These are phyloP conservation scores for Asbolus verrucosus DNA, from an alignment of 1,140 invertebrate species.

Conservation along the genomic window DNA sequence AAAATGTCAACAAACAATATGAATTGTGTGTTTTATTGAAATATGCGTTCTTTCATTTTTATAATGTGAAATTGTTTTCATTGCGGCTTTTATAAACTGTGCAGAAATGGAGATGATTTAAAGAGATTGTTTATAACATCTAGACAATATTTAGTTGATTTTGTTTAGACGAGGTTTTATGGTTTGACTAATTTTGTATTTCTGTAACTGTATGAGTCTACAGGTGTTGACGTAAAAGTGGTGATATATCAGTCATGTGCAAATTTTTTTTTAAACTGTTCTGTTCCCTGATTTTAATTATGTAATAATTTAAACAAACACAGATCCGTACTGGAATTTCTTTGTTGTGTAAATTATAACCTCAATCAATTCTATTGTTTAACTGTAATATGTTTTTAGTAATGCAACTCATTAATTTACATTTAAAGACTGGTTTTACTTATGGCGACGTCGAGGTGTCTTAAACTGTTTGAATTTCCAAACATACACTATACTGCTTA, in stretches of 20 bases:
- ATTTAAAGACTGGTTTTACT: conserved; percentile 23
- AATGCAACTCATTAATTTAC: conserved; percentile 26
- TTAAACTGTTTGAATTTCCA: conserved; percentile 30
- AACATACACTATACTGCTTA: conserved; percentile 14
- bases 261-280: too few relatives aligned
- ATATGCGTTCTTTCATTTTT: too few relatives aligned
- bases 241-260: conserved; percentile 4
- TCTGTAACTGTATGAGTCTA: background rate
- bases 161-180: conserved; percentile 21
- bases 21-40: too few relatives aligned
- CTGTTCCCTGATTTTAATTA: too few relatives aligned
- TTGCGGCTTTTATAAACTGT: background rate
- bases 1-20: too few relatives aligned
- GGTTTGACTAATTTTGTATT: conserved; percentile 12
- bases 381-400: conserved; percentile 28
- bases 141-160: conserved; percentile 10
- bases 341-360: background rate
- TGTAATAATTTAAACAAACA: too few relatives aligned
- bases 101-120: conserved; percentile 8
- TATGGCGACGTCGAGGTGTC: conserved; percentile 32
- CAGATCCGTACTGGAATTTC: too few relatives aligned
- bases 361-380: conserved; percentile 32
- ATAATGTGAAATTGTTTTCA: too few relatives aligned
- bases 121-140: conserved; percentile 8
- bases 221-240: conserved; percentile 9